Conservation (phyloP, 2,797 vertebrate genomes). For the Loriculus beryllinus region DNA sequence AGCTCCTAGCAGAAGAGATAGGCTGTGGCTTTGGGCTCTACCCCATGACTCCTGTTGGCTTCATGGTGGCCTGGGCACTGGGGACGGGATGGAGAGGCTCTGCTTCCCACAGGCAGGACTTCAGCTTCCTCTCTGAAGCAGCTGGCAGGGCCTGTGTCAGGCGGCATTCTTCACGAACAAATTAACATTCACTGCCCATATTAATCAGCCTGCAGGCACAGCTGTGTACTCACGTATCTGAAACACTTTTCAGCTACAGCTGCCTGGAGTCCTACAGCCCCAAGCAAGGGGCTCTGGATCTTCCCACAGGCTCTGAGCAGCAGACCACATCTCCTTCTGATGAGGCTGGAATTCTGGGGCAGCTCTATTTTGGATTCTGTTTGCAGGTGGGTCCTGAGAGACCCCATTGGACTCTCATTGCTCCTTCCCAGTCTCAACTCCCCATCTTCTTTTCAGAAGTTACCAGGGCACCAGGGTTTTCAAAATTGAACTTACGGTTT, state of each 20-base stretch:
- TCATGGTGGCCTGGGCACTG: fast-evolving
- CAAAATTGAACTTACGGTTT: neutral
- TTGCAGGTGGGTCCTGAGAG: fast-evolving
- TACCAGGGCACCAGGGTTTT: neutral
- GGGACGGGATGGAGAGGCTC: neutral
- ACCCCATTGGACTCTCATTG: neutral
- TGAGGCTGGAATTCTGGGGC: fast-evolving
- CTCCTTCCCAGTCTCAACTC: neutral
- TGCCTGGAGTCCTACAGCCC: neutral
- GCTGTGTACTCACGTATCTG: neutral
- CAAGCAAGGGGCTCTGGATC: neutral
- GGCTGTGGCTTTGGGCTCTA: neutral
- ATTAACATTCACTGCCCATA: neutral
- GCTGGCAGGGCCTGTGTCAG: fast-evolving
- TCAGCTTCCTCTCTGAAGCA: neutral
- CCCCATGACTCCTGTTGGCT: fast-evolving
- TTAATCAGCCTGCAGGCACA: neutral
- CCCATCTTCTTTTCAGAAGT: neutral
- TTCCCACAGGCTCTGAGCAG: fast-evolving
- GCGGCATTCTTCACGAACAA: neutral
- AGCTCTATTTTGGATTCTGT: neutral
- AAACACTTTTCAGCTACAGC: neutral
- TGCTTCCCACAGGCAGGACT: fast-evolving
- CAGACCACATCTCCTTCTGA: neutral
- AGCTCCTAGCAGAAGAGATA: neutral